Evolutionary conservation across 1,140 invertebrate species (phyloP).

Genomic region (Tyrophagus putrescentiae): DNA sequence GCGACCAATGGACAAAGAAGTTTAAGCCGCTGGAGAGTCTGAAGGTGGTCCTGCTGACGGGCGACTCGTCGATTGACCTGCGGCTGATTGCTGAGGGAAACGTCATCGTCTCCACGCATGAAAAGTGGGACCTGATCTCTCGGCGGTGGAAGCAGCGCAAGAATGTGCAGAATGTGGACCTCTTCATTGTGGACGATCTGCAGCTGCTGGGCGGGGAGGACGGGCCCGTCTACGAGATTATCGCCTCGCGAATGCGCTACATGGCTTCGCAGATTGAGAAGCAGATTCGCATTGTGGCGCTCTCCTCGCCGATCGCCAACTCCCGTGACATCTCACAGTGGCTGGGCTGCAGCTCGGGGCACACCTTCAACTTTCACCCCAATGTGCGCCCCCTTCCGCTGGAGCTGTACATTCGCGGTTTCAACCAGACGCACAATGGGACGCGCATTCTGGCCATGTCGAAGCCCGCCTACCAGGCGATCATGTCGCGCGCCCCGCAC

Average conservation of each 20-base stretch:
- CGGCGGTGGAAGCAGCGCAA: constrained; percentile 96
- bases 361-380: constrained; percentile 96
- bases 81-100: constrained; percentile 66
- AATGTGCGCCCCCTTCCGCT: constrained; percentile 86
- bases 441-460: constrained; percentile 90
- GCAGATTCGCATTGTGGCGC: constrained; percentile 83
- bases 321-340: constrained; percentile 89
- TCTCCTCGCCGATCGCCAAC: constrained; percentile 85
- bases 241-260: constrained; percentile 92
- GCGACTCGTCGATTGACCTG: constrained; percentile 91
- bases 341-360: constrained; percentile 80
- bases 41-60: constrained; percentile 80
- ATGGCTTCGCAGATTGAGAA: constrained; percentile 90
- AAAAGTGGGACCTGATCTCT: constrained; percentile 97
- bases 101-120: constrained; percentile 87
- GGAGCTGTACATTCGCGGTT: constrained; percentile 88
- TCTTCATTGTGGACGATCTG: constrained; percentile 97
- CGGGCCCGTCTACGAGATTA: constrained; percentile 81
- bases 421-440: constrained; percentile 93
- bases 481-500: constrained; percentile 66
- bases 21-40: constrained; percentile 64
- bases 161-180: constrained; percentile 88
- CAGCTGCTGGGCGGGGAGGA: constrained; percentile 49
- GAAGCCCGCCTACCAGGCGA: constrained; percentile 88
- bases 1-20: constrained; percentile 75